Percentiles rank a stretch among this genome's conserved stretches.
phyloP scores from a whole-genome alignment of 1,140 invertebrate genomes.

The Zophobas morio region DNA sequence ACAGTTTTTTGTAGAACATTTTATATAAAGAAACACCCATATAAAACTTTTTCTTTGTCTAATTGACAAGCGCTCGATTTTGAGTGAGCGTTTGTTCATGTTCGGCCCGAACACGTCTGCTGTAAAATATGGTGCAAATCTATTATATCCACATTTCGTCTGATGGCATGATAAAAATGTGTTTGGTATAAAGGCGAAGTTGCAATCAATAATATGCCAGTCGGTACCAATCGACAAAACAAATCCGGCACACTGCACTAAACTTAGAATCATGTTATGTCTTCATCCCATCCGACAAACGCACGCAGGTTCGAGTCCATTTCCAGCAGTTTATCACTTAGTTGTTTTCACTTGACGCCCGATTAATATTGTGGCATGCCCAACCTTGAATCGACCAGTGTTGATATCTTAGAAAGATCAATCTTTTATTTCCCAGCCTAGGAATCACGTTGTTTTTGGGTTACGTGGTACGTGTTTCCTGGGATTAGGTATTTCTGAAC shows the following conservation, averaged over 20 bases:
- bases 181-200: constrained; percentile 25
- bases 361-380: constrained; percentile 67
- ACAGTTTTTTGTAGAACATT: too few relatives aligned
- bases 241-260: constrained; percentile 52
- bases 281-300: constrained; percentile 63
- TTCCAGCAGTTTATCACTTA: constrained; percentile 67
- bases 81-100: too few relatives aligned
- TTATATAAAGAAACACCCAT: too few relatives aligned
- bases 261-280: constrained; percentile 61
- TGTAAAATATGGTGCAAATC: constrained; percentile 15
- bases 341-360: constrained; percentile 67
- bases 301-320: constrained; percentile 63
- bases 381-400: constrained; percentile 61
- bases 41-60: too few relatives aligned
- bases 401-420: constrained; percentile 46
- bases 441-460: neutral
- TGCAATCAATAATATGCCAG: constrained; percentile 52
- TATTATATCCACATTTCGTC: constrained; percentile 40
- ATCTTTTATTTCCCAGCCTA: constrained; percentile 37
- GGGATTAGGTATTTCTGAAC: neutral
- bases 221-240: constrained; percentile 54
- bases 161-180: constrained; percentile 33
- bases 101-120: neutral
- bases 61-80: too few relatives aligned
- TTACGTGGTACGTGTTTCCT: constrained; percentile 3